phyloP scores from a whole-genome alignment of 2,797 vertebrate species.

The Pogonophryne albipinna region DNA sequence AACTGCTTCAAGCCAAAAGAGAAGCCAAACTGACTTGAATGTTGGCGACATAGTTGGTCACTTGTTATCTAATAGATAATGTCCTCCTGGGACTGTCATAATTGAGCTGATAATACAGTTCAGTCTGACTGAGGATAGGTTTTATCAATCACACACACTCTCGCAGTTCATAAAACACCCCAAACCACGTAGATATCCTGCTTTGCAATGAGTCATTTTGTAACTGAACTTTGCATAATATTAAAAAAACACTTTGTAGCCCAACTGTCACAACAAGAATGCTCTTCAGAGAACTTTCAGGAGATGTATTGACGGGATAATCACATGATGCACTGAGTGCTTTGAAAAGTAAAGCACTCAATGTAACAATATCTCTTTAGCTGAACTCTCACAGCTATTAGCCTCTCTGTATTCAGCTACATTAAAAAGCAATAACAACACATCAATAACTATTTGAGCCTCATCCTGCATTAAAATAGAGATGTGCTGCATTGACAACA shows the following conservation, averaged over 20 bases:
- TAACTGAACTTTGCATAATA: constrained; percentile 25
- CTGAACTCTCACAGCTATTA: constrained; percentile 62
- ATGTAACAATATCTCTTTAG: constrained; percentile 65
- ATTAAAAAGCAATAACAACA: constrained; percentile 74
- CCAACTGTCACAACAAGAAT: constrained; percentile 62
- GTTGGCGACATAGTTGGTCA: constrained; percentile 19
- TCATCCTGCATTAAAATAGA: constrained; percentile 48
- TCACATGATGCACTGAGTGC: constrained; percentile 67
- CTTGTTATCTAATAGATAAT: constrained; percentile 41
- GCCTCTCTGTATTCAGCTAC: constrained; percentile 40
- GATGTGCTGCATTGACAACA: constrained; percentile 17
- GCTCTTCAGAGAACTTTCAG: constrained; percentile 49
- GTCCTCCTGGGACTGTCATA: constrained; percentile 3
- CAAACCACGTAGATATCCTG: constrained; percentile 17
- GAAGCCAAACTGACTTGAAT: not conserved
- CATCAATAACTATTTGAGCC: constrained; percentile 58
- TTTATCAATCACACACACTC: constrained; percentile 49
- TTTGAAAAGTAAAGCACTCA: constrained; percentile 69
- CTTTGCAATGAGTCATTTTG: constrained; percentile 23
- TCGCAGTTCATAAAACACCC: constrained; percentile 15
- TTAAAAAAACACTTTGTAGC: not conserved
- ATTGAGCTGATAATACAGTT: constrained; percentile 17
- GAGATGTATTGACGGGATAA: constrained; percentile 37
- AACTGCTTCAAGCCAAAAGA: not conserved
- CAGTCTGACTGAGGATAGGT: not conserved